These are phyloP conservation scores for Cirrhinus mrigala DNA, from an alignment of 2,797 vertebrate species.

Conservation along the genomic window DNA sequence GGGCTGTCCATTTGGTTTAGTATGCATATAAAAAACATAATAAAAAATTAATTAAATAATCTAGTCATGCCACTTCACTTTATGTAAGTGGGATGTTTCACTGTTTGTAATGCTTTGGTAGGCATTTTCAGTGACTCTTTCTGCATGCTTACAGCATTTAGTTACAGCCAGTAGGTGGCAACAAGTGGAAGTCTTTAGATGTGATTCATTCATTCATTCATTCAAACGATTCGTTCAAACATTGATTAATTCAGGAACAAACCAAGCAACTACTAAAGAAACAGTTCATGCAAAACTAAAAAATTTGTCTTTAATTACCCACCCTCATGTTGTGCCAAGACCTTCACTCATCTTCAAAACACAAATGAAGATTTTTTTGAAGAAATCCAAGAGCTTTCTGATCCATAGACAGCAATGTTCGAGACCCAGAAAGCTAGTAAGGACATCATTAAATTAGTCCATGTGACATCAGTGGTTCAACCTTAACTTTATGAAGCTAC, in stretches of 20 bases:
- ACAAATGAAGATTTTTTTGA: too few species aligned
- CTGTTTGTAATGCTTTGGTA: background rate
- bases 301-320: too few species aligned
- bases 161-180: background rate
- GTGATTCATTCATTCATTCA: background rate
- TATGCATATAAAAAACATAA: background rate
- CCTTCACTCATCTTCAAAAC: too few species aligned
- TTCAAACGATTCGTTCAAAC: background rate
- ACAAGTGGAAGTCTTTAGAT: background rate
- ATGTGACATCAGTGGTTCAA: too few species aligned
- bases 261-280: too few species aligned
- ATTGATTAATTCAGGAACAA: background rate
- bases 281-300: too few species aligned
- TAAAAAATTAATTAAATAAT: background rate
- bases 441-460: too few species aligned
- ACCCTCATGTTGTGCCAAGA: too few species aligned
- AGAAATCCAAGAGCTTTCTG: too few species aligned
- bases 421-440: too few species aligned
- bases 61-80: background rate
- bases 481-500: too few species aligned
- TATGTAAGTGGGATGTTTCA: background rate
- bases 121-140: background rate
- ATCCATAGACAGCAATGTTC: too few species aligned
- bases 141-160: background rate
- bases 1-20: background rate